Percentiles rank a stretch among this genome's conserved stretches.
Conservation (phyloP, 2,888 invertebrate species). For the Stenurella melanura region DNA sequence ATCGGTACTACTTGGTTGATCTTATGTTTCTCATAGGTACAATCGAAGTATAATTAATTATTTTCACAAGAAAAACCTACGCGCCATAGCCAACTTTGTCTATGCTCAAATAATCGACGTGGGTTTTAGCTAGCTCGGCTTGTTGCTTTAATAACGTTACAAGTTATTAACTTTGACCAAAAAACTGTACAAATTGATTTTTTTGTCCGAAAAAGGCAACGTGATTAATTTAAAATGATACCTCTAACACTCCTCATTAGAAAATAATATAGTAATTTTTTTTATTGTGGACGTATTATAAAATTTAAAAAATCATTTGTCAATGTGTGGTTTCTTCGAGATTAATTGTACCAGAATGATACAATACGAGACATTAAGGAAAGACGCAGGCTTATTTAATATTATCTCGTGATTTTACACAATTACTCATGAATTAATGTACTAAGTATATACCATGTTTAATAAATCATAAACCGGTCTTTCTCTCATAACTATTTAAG, state of each 20-base stretch:
- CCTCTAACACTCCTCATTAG: neutral
- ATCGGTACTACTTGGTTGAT: neutral
- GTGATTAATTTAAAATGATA: neutral
- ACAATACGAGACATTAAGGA: no score
- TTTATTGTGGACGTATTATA: neutral
- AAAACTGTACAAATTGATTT: neutral
- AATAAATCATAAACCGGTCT: no score
- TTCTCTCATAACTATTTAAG: no score
- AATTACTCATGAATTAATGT: no score
- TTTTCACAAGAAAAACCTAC: neutral
- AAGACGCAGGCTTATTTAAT: no score
- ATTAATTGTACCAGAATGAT: neutral
- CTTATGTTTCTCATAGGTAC: neutral
- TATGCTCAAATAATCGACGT: neutral
- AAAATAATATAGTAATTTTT: neutral
- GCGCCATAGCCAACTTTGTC: neutral
- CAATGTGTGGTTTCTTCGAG: neutral
- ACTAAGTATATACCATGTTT: no score
- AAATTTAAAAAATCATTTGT: conserved; percentile 1
- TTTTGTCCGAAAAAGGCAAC: neutral
- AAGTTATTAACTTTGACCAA: neutral
- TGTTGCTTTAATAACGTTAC: neutral
- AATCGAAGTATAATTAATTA: neutral
- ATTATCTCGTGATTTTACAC: no score
- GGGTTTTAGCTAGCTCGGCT: neutral